Conservation (phyloP, 2,113 vertebrate genomes). For the Atractosteus spatula region DNA sequence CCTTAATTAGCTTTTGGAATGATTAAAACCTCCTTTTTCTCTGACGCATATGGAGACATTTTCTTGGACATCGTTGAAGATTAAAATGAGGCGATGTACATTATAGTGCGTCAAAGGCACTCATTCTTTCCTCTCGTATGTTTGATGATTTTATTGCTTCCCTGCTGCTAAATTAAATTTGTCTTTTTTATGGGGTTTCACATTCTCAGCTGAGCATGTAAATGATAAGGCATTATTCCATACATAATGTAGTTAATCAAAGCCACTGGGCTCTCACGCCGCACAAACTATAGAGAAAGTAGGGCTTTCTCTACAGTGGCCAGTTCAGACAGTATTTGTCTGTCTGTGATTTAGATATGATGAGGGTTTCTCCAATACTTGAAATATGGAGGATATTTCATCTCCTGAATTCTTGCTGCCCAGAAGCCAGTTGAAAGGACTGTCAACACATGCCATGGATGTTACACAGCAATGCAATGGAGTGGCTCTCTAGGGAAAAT, state of each 20-base stretch:
- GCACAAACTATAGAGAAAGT: neutral
- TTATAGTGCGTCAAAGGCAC: neutral
- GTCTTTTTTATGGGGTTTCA: neutral
- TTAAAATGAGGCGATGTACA: neutral
- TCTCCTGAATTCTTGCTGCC: no score
- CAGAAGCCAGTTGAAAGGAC: no score
- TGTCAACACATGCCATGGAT: no score
- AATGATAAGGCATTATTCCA: neutral
- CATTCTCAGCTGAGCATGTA: neutral
- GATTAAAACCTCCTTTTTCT: neutral
- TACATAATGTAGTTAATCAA: neutral
- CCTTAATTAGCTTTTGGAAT: neutral
- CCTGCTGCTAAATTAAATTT: slow-evolving; percentile 14
- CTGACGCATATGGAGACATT: neutral
- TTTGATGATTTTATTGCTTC: slow-evolving; percentile 8
- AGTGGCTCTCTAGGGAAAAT: no score
- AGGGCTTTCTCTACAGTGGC: no score
- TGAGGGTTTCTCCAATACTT: neutral
- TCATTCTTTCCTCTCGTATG: neutral
- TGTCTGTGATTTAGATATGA: neutral
- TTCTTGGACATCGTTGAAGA: neutral
- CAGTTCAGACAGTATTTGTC: neutral
- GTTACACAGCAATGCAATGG: no score
- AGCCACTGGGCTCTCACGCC: neutral
- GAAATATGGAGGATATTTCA: no score